Base-by-base conservation (phyloP, 2,888 invertebrate species). In the Aleiodes testaceus region DNA sequence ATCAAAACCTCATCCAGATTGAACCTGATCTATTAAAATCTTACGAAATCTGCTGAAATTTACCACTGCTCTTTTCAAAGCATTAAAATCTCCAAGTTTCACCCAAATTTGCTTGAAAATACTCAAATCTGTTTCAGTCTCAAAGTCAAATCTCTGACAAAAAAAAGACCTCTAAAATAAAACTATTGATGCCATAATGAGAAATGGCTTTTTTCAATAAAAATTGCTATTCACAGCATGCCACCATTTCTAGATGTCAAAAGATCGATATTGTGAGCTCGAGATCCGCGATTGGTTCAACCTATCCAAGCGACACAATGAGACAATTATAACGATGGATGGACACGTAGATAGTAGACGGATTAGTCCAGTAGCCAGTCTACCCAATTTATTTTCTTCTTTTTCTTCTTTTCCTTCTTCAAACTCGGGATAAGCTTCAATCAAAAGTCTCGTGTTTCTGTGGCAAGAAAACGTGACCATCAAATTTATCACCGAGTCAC, bases 261-360 rank as follows among this genome's bases (percentile, higher is more conserved):
- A 53, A 44, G 44, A 71, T 71, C 63, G 61, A 66, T 65, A 70
- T 53, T 30, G 14, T 36, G 36, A 36, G n/a, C 22, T 45, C 14
- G 20, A 63, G 45, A 63, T 63, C 63, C 45, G 63, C 44, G 63
- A 63, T 63, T 63, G 63, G 22, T 18, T 63, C 45, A 4, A 50
- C 42, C 30, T 50, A 14, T n/a, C 12, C 22, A 36, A 68, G 16
- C 47, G 69, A 78, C 75, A 85, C 85, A 85, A 85, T 84, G 79
- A 83, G 83, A 84, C 81, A 84, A 85, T 85, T 79, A 84, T 77
- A 79, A 74, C 71, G 76, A 78, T 73, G 80, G 82, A 84, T 82
- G 80, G 81, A 78, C 77, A 78, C 68, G 72, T 66, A 82, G 84
- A 85, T 85, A 82, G 26, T 73, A 69, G 76, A 78, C 77, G 82